Conservation (phyloP, 1,140 invertebrate species). For the Luehdorfia chinensis region DNA sequence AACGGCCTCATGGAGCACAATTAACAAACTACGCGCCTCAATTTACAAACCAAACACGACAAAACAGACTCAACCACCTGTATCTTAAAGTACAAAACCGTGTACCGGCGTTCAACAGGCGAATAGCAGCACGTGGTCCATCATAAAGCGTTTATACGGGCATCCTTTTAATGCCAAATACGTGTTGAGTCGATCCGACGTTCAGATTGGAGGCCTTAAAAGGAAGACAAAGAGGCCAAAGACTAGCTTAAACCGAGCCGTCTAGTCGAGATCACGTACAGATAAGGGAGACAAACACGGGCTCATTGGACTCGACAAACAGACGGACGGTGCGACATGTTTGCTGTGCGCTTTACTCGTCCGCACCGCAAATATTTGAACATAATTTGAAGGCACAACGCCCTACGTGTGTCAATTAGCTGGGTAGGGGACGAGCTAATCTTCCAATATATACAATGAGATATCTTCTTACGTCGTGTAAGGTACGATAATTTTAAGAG, state of each 20-base stretch:
- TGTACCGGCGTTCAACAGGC: too few relatives aligned
- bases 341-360: conserved; percentile 44
- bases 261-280: too few relatives aligned
- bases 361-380: conserved; percentile 54
- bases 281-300: too few relatives aligned
- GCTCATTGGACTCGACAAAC: too few relatives aligned
- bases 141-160: conserved; percentile 6
- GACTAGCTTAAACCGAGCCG: conserved; percentile 23
- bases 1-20: too few relatives aligned
- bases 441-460: conserved; percentile 1
- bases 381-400: conserved; percentile 65
- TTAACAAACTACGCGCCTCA: too few relatives aligned
- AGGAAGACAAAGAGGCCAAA: conserved; percentile 32
- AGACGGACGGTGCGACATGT: conserved; percentile 32
- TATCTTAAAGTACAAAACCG: conserved; percentile 1
- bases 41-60: not conserved
- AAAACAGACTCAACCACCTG: too few relatives aligned
- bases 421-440: conserved; percentile 11
- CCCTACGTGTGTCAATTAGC: conserved; percentile 41
- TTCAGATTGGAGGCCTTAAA: conserved; percentile 28
- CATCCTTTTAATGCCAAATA: conserved; percentile 25
- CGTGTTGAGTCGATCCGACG: conserved; percentile 28
- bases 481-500: too few relatives aligned
- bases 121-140: too few relatives aligned
- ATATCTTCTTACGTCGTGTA: too few relatives aligned